Evolutionary conservation across 2,888 invertebrate genomes (phyloP), one percentile per base, ranked within the genome.

Genomic region (Omphaloscelis lunosa): DNA sequence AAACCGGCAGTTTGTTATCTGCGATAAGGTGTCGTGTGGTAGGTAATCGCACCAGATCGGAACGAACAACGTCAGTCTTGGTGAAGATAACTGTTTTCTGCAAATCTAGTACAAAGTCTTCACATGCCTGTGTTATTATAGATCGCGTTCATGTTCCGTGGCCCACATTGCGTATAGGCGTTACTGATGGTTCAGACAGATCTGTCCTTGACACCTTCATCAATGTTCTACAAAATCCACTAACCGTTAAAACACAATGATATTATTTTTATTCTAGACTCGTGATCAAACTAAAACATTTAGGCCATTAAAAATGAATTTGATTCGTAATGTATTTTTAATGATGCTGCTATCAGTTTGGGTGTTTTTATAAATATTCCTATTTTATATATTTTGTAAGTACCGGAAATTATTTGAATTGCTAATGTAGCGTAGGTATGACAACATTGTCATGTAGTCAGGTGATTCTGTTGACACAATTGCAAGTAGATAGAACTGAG

Each of bases 251-350:
- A 73, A 78, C 17, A 66, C 61, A 23, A 66, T 58, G 17, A 72
- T 75, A 72, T 75, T 73, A 65, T 66, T 77, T 62, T 74, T 58
- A 65, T 63, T 79, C 62, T 74, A n/a, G 29, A 59, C n/a, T 75
- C 56, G 56, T 62, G 77, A 63, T 76, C 66, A 61, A 72, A 79
- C 76, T 65, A 68, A 72, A 81, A 39, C 61, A 76, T 74, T 79
- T 69, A 51, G 67, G 56, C 76, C 71, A 77, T 80, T 80, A 76
- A 79, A 82, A 56, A 70, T 72, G 67, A 72, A 66, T 80, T 88
- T 79, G 67, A 80, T 80, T 77, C 76, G 62, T 90, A 90, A 89
- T 89, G 82, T 83, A 74, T 62, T 89, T 89, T 87, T 89, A 87
- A 89, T 85, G 86, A 85, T 70, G 23, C 79, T 51, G 77, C 72